Evolutionary conservation across 2,113 vertebrate species (phyloP).

Genomic region (Gorsachius goisagi): DNA sequence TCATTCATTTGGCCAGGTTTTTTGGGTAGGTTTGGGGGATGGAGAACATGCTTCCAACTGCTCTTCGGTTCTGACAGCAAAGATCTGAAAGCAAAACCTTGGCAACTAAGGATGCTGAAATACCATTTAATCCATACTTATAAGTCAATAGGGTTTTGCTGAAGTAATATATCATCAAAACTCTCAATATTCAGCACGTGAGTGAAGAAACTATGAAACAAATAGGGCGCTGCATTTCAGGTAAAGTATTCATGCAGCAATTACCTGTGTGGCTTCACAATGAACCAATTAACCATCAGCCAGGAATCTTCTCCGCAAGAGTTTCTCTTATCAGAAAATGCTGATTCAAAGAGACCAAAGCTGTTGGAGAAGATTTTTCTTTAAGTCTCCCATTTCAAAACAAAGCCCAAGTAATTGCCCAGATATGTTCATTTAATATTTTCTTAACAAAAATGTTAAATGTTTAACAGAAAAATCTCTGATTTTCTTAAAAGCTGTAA

Average conservation of each 20-base stretch:
- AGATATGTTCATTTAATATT: neutral
- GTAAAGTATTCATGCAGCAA: neutral
- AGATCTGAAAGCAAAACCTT: neutral
- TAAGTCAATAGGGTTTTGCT: neutral
- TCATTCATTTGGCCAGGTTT: slow-evolving; percentile 4
- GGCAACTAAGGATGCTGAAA: neutral
- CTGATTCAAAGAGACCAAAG: neutral
- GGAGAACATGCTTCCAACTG: neutral
- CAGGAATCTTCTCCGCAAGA: neutral
- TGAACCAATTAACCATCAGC: neutral
- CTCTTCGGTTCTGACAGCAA: neutral
- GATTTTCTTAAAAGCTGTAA: neutral
- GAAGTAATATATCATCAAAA: neutral
- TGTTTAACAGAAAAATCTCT: neutral
- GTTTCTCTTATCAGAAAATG: neutral
- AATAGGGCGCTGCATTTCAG: neutral
- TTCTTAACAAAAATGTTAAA: neutral
- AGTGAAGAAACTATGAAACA: neutral
- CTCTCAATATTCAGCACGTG: neutral
- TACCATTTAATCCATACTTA: neutral
- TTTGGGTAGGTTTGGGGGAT: neutral
- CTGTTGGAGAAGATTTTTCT: neutral
- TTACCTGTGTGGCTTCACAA: neutral
- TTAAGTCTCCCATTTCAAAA: neutral
- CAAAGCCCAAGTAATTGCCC: neutral